phyloP scores from a whole-genome alignment of 2,113 vertebrate species.

The Solea senegalensis region DNA sequence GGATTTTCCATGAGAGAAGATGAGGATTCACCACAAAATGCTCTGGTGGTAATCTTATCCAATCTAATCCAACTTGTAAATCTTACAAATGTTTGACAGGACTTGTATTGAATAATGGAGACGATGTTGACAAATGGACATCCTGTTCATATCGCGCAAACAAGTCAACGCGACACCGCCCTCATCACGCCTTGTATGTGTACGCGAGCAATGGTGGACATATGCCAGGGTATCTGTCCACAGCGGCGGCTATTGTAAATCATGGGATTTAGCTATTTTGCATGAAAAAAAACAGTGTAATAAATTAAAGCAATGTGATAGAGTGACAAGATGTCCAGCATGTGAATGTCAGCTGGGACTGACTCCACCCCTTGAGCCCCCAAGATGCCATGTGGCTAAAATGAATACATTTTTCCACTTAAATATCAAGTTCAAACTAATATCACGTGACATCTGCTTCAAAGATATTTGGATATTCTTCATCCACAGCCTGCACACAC shows the following conservation, averaged over 20 bases:
- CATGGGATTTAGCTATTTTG: not conserved
- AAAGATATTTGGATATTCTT: too few relatives aligned
- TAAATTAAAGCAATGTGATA: not conserved
- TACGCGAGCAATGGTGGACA: conserved; percentile 6
- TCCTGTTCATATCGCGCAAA: conserved; percentile 35
- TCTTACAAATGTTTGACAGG: conserved; percentile 40
- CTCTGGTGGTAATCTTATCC: not conserved
- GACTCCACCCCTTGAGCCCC: not conserved
- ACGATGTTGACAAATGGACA: conserved; percentile 44
- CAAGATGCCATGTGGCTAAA: not conserved
- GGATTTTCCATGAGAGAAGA: too few relatives aligned
- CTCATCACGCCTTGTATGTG: conserved; percentile 2
- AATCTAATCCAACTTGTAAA: conserved; percentile 37
- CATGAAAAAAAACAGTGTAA: not conserved
- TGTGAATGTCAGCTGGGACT: not conserved
- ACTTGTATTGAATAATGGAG: conserved; percentile 11
- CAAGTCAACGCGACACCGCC: not conserved
- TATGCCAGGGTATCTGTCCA: not conserved
- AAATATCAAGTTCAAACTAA: too few relatives aligned
- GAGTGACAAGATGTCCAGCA: not conserved
- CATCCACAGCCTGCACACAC: too few relatives aligned
- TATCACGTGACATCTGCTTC: too few relatives aligned
- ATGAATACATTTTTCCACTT: too few relatives aligned
- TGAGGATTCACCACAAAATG: not conserved
- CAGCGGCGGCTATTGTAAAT: not conserved